These are phyloP conservation scores for Gymnoscopelus braueri DNA, from an alignment of 2,797 vertebrate genomes.

Conservation along the genomic window DNA sequence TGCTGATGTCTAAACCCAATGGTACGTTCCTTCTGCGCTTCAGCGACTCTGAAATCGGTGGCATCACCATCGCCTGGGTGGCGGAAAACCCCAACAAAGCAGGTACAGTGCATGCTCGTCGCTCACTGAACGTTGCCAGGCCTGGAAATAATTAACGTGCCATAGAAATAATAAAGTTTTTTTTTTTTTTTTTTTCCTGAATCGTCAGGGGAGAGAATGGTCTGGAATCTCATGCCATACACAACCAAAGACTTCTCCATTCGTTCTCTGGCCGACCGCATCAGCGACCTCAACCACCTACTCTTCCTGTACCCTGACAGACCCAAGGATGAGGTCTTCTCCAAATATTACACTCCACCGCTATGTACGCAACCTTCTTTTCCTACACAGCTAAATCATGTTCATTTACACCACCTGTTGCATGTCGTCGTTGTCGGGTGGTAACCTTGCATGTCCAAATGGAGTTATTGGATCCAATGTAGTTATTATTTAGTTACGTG, in stretches of 20 bases:
- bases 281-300: slow-evolving; percentile 96
- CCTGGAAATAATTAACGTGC: neutral
- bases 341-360: slow-evolving; percentile 96
- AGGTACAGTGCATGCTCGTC: slow-evolving; percentile 60
- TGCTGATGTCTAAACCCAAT: slow-evolving; percentile 96
- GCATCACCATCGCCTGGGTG: slow-evolving; percentile 98
- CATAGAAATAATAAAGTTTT: neutral
- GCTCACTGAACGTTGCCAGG: too few relatives aligned
- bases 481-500: too few relatives aligned
- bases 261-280: slow-evolving; percentile 95
- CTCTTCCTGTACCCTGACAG: slow-evolving; percentile 94
- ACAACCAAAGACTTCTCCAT: slow-evolving; percentile 98
- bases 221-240: slow-evolving; percentile 99
- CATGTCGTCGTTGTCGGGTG: too few relatives aligned
- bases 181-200: slow-evolving; percentile 6
- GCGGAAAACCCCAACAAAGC: slow-evolving; percentile 88
- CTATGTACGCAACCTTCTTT: slow-evolving; percentile 80
- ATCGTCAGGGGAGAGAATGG: slow-evolving; percentile 84
- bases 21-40: slow-evolving; percentile 97
- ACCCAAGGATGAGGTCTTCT: slow-evolving; percentile 97
- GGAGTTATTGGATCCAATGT: too few relatives aligned
- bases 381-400: slow-evolving; percentile 8
- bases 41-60: slow-evolving; percentile 97
- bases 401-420: too few relatives aligned
- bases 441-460: too few relatives aligned